A percentile compares a stretch with the other conserved stretches of the same genome.
phyloP scores from a whole-genome alignment of 1,140 invertebrate species.

The Portunus trituberculatus region DNA sequence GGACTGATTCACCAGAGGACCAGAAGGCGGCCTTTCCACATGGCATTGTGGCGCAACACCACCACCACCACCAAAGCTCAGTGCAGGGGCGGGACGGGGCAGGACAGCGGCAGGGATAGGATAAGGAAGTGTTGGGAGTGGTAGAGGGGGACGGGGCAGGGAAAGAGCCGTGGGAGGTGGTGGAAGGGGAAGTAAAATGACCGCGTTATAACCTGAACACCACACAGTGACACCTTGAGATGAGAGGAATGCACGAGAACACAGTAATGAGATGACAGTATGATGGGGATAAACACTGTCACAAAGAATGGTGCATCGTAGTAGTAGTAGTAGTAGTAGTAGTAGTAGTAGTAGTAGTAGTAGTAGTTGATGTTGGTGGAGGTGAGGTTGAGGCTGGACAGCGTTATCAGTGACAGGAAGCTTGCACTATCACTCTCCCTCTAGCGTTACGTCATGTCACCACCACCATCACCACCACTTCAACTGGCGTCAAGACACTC shows the following conservation, averaged over 20 bases:
- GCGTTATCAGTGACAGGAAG: not conserved
- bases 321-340: constrained; percentile 1
- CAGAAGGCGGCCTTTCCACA: not conserved
- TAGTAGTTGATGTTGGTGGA: not conserved
- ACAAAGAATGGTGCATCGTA: not conserved
- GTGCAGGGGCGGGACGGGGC: not conserved
- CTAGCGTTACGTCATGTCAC: not conserved
- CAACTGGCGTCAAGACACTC: not conserved
- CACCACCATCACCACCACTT: not conserved
- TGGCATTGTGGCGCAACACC: not conserved
- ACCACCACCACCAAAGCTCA: not conserved
- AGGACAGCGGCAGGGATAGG: not conserved
- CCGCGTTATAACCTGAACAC: not conserved
- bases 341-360: not conserved
- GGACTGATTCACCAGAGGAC: not conserved
- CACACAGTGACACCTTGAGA: not conserved
- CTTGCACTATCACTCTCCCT: constrained; percentile 9
- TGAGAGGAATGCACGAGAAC: not conserved
- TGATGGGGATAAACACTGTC: too few relatives aligned
- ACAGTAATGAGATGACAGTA: too few relatives aligned
- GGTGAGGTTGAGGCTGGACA: not conserved
- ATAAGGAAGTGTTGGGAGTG: not conserved
- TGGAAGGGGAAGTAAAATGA: not conserved
- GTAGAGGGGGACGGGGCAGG: not conserved
- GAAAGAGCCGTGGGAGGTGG: not conserved